phyloP scores from a whole-genome alignment of 2,888 invertebrate species.

The Mythimna albipuncta region DNA sequence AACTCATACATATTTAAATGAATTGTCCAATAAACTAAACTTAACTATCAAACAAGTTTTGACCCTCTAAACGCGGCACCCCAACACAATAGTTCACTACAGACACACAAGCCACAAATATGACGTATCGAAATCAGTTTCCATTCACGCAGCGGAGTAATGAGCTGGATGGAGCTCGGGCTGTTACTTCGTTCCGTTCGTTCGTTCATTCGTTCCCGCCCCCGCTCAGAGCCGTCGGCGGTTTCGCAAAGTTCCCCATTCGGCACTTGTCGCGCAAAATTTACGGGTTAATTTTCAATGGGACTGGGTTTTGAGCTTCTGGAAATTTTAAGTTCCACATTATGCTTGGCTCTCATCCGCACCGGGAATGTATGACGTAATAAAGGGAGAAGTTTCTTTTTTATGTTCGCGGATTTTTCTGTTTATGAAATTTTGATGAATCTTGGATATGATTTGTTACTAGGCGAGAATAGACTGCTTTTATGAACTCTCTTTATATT shows the following conservation, averaged over 20 bases:
- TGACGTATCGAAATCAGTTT: slow-evolving; percentile 63
- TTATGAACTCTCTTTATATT: not conserved
- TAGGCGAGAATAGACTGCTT: not conserved
- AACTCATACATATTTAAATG: not conserved
- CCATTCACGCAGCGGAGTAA: slow-evolving; percentile 75
- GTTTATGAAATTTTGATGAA: slow-evolving; percentile 55
- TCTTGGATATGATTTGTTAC: slow-evolving; percentile 25
- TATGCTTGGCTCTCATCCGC: slow-evolving; percentile 75
- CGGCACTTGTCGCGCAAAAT: slow-evolving; percentile 89
- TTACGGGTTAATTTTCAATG: slow-evolving; percentile 90
- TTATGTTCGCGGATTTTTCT: slow-evolving; percentile 43
- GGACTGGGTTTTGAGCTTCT: slow-evolving; percentile 82
- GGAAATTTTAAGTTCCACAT: slow-evolving; percentile 84
- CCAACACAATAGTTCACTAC: slow-evolving; percentile 5
- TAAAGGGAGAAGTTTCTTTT: slow-evolving; percentile 54
- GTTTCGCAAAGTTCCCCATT: slow-evolving; percentile 87
- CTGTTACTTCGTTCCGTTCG: slow-evolving; percentile 61
- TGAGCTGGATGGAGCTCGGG: slow-evolving; percentile 76
- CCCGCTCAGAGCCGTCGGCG: slow-evolving; percentile 80
- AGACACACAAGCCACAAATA: slow-evolving; percentile 44
- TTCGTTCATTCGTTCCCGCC: slow-evolving; percentile 57
- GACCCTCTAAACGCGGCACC: slow-evolving; percentile 2
- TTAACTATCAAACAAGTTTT: not conserved
- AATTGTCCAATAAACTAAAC: not conserved
- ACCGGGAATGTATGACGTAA: slow-evolving; percentile 61